Evolutionary conservation across 2,797 vertebrate genomes (phyloP).

Genomic region (Sardinella longiceps): DNA sequence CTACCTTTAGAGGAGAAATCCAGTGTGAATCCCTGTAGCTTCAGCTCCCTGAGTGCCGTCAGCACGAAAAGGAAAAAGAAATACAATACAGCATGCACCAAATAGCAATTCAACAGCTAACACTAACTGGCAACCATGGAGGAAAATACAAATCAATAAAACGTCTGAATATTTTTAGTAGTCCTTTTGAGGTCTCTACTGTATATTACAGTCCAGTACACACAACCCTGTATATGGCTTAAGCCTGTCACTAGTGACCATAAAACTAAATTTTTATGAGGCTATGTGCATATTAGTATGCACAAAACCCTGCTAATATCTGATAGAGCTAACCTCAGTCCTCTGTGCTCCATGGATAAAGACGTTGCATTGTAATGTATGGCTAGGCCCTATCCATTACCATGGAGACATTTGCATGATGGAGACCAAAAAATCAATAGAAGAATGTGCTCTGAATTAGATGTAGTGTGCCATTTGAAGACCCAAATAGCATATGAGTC

Average conservation of each 20-base stretch:
- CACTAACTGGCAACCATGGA: neutral
- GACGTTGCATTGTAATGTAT: slow-evolving; percentile 42
- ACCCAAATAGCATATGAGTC: neutral
- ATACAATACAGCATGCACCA: too few relatives aligned
- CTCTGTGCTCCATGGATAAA: slow-evolving; percentile 42
- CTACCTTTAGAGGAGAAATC: neutral
- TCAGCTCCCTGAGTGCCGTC: too few relatives aligned
- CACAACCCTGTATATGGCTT: slow-evolving; percentile 35
- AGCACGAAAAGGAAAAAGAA: too few relatives aligned
- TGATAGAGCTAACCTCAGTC: slow-evolving; percentile 68
- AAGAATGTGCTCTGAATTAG: slow-evolving; percentile 76
- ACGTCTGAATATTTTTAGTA: neutral
- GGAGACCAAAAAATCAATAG: slow-evolving; percentile 75
- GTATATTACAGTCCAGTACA: neutral
- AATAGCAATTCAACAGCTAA: too few relatives aligned
- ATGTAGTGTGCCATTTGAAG: neutral
- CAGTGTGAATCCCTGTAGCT: too few relatives aligned
- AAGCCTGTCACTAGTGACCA: slow-evolving; percentile 68
- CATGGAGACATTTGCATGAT: slow-evolving; percentile 77
- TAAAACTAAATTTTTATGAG: slow-evolving; percentile 74
- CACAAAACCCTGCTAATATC: slow-evolving; percentile 71
- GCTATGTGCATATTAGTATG: slow-evolving; percentile 70
- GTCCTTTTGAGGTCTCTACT: neutral
- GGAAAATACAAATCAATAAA: neutral
- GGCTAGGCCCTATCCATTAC: slow-evolving; percentile 60